Evolutionary conservation across 2,888 invertebrate species (phyloP).

Genomic region (Timandra comae): DNA sequence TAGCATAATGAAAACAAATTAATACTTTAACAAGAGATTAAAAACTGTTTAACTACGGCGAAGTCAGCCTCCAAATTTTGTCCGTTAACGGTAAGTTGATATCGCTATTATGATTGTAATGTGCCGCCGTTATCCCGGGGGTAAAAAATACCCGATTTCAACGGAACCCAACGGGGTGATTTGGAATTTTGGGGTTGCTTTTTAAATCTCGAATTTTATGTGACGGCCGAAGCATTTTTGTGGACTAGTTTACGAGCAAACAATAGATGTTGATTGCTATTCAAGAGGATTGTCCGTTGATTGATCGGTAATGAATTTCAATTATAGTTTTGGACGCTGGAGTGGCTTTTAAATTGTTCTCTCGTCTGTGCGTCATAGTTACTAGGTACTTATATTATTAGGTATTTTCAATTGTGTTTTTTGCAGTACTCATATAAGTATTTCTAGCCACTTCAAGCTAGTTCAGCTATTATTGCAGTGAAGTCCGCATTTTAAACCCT

Average conservation of each 20-base stretch:
- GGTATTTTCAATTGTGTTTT: too few relatives aligned
- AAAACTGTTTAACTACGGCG: conserved; percentile 21
- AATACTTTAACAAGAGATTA: conserved; percentile 7
- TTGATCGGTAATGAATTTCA: too few relatives aligned
- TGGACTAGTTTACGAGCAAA: conserved; percentile 10
- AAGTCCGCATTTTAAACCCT: too few relatives aligned
- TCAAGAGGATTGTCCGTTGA: too few relatives aligned
- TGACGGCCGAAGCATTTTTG: conserved; percentile 9
- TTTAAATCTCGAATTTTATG: conserved; percentile 29
- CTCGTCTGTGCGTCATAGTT: too few relatives aligned
- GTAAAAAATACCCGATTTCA: conserved; percentile 43
- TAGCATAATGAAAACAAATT: too few relatives aligned
- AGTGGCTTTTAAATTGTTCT: too few relatives aligned
- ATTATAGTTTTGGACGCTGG: too few relatives aligned
- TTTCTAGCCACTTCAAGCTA: too few relatives aligned
- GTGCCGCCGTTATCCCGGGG: conserved; percentile 54
- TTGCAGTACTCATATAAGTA: too few relatives aligned
- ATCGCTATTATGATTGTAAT: conserved; percentile 72
- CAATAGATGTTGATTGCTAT: conserved; percentile 21
- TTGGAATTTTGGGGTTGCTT: conserved; percentile 40
- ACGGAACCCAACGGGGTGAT: conserved; percentile 50
- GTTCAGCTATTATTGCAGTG: too few relatives aligned
- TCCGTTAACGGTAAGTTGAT: conserved; percentile 73
- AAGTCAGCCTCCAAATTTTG: conserved; percentile 28
- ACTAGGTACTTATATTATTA: too few relatives aligned